Evolutionary conservation across 2,113 vertebrate genomes (phyloP).

Genomic region (Malurus melanocephalus): DNA sequence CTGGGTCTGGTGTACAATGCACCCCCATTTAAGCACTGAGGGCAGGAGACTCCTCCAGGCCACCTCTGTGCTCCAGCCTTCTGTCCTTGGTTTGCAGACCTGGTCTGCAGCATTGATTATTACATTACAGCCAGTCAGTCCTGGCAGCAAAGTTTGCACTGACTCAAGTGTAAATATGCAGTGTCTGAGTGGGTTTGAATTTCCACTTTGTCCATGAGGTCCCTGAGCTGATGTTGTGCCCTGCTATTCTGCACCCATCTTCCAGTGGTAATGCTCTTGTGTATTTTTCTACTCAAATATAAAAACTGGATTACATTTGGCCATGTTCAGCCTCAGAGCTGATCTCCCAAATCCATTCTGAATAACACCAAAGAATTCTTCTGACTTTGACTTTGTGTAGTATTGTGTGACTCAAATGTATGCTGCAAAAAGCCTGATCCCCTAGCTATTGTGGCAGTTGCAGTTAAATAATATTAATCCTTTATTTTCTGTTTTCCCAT

Average conservation of each 20-base stretch:
- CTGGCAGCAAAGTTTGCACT: neutral
- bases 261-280: neutral
- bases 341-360: neutral
- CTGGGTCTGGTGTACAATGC: neutral
- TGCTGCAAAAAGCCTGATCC: neutral
- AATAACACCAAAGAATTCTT: neutral
- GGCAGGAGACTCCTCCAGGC: neutral
- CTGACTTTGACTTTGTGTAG: neutral
- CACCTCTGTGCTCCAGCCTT: neutral
- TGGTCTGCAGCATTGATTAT: neutral
- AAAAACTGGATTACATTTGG: neutral
- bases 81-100: neutral
- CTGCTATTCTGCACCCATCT: neutral
- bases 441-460: neutral
- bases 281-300: neutral
- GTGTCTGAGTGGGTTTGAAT: neutral
- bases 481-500: neutral
- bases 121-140: neutral
- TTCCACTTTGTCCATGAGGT: neutral
- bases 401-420: neutral
- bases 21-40: neutral
- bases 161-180: neutral
- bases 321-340: neutral
- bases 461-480: constrained; percentile 5
- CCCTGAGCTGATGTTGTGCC: neutral